Evolutionary conservation across 1,140 invertebrate genomes (phyloP).

Genomic region (Hyles vespertilio): DNA sequence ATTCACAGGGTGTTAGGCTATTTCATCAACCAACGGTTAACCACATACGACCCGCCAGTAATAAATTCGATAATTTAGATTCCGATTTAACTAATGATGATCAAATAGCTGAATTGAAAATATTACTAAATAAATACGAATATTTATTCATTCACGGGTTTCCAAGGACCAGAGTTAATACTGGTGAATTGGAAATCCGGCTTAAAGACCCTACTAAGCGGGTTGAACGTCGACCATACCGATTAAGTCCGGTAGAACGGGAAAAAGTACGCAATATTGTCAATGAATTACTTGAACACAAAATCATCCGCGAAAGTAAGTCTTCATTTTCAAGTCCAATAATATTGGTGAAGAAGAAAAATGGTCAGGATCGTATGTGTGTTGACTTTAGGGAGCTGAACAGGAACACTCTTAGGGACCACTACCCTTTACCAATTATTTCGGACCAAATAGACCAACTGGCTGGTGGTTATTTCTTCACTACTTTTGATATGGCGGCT

Average conservation of each 20-base stretch:
- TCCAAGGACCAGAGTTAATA: constrained; percentile 24
- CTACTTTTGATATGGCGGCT: constrained; percentile 23
- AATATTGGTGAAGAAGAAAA: constrained; percentile 1
- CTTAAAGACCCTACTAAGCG: constrained; percentile 13
- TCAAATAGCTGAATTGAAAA: constrained; percentile 18
- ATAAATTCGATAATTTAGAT: constrained; percentile 8
- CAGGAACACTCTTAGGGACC: constrained; percentile 6
- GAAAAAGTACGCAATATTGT: constrained; percentile 23
- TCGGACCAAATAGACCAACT: too few relatives aligned
- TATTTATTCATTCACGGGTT: constrained; percentile 26
- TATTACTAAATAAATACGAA: constrained; percentile 15
- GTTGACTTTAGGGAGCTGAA: constrained; percentile 19
- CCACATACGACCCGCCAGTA: not conserved
- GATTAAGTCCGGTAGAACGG: constrained; percentile 20
- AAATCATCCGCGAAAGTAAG: constrained; percentile 49
- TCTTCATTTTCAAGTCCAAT: constrained; percentile 33
- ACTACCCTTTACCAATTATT: constrained; percentile 20
- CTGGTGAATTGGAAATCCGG: constrained; percentile 6
- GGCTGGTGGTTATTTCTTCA: constrained; percentile 7
- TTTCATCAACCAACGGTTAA: not conserved
- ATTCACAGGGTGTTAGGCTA: not conserved
- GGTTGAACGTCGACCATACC: constrained; percentile 22
- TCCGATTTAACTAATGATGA: constrained; percentile 9
- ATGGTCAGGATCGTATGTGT: constrained; percentile 7
- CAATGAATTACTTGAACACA: constrained; percentile 17